Conservation (phyloP, 2,113 vertebrate genomes). For the Oxyruncus cristatus region DNA sequence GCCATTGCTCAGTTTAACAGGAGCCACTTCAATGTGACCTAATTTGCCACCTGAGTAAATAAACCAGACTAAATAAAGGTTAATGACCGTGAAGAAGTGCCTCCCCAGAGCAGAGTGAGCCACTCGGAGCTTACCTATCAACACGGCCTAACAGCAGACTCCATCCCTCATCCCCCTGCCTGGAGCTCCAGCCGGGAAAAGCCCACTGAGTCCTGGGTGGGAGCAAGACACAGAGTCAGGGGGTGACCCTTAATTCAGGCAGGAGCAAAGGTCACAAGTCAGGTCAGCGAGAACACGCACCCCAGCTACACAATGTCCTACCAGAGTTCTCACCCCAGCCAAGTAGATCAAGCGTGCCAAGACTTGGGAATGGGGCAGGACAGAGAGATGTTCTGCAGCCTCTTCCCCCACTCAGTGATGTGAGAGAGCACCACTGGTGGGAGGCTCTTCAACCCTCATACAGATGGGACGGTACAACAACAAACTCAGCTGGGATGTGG, state of each 20-base stretch:
- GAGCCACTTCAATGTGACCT: background rate
- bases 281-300: background rate
- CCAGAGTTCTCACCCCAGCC: background rate
- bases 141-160: background rate
- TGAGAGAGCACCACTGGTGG: background rate
- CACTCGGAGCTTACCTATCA: background rate
- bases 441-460: background rate
- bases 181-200: background rate
- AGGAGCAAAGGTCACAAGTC: background rate
- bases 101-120: background rate
- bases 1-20: slow-evolving; percentile 11
- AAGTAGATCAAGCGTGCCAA: background rate
- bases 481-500: background rate
- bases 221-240: background rate
- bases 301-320: fast-evolving
- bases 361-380: background rate
- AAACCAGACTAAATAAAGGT: slow-evolving; percentile 38
- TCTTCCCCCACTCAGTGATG: fast-evolving
- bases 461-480: background rate
- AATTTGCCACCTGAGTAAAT: background rate
- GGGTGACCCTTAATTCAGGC: background rate
- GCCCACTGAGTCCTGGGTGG: background rate
- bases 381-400: background rate
- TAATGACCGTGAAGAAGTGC: background rate
- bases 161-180: background rate